Percentiles rank a stretch among this genome's conserved stretches.
Conservation (phyloP, 2,113 vertebrate genomes). For the Tyrannus savana region DNA sequence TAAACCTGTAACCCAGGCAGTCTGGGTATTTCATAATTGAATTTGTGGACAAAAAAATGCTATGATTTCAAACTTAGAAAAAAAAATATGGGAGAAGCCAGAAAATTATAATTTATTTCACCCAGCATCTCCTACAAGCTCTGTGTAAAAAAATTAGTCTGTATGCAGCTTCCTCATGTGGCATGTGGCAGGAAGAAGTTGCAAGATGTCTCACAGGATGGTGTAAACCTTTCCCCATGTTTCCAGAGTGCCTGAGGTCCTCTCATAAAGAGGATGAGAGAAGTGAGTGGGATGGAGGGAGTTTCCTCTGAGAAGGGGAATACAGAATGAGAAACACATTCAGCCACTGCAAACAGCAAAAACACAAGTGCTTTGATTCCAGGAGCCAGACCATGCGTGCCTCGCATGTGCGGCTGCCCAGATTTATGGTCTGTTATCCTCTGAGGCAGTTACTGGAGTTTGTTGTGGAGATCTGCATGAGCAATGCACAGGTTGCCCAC, state of each 20-base stretch:
- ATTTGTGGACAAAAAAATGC: not conserved
- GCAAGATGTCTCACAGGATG: not conserved
- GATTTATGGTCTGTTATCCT: constrained; percentile 53
- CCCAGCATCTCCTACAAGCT: not conserved
- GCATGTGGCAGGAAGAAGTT: not conserved
- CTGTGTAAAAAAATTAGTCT: not conserved
- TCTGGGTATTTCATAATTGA: not conserved
- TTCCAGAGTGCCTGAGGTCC: constrained; percentile 28
- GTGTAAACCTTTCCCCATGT: not conserved
- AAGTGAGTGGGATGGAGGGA: constrained; percentile 36
- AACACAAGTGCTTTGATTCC: constrained; percentile 51
- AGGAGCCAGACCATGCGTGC: constrained; percentile 46
- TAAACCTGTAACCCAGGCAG: not conserved
- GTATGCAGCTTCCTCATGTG: not conserved
- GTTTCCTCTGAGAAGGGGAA: constrained; percentile 44
- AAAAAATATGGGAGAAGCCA: not conserved
- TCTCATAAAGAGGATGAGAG: constrained; percentile 1
- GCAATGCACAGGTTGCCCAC: constrained; percentile 49
- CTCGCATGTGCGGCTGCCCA: constrained; percentile 35
- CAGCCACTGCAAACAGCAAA: constrained; percentile 32
- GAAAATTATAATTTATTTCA: not conserved
- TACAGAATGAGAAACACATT: constrained; percentile 61
- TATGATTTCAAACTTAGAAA: not conserved
- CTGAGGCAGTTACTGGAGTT: constrained; percentile 35
- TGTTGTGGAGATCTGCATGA: constrained; percentile 33